Conservation (phyloP, 2,113 vertebrate species). For the Xyrauchen texanus region DNA sequence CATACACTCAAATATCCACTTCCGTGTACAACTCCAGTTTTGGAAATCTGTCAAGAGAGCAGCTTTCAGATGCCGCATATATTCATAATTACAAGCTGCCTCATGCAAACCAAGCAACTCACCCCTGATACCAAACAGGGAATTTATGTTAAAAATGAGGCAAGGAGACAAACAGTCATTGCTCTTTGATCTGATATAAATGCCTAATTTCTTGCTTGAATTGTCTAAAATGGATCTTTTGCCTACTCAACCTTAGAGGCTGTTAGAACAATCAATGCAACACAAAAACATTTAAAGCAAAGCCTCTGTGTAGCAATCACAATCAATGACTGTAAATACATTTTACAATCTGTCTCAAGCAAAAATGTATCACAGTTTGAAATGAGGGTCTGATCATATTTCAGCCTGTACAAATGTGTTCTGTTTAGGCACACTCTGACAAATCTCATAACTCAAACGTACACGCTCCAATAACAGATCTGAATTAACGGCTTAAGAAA, state of each 20-base stretch:
- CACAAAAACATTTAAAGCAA: conserved; percentile 12
- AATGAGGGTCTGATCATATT: conserved; percentile 43
- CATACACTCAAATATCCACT: neutral
- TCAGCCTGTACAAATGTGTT: conserved; percentile 33
- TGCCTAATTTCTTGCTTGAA: conserved; percentile 4
- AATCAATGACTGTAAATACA: conserved; percentile 34
- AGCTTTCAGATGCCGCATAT: conserved; percentile 6
- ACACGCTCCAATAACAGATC: conserved; percentile 56
- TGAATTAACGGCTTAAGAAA: conserved; percentile 57
- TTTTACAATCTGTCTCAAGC: conserved; percentile 39
- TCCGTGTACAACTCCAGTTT: neutral
- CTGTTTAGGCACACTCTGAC: conserved; percentile 48
- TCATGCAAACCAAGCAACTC: conserved; percentile 28
- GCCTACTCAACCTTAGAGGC: neutral
- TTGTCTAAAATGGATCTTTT: neutral
- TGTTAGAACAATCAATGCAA: conserved; percentile 16
- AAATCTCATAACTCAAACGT: conserved; percentile 61
- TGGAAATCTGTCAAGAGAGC: neutral
- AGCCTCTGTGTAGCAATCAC: conserved; percentile 13
- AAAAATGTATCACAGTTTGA: conserved; percentile 37
- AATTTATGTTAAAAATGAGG: neutral
- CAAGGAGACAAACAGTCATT: neutral
- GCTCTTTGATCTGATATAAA: conserved; percentile 17
- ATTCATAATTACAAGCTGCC: conserved; percentile 15
- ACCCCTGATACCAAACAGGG: neutral